These are phyloP conservation scores for Apamea monoglypha DNA, from an alignment of 2,888 invertebrate species.

Conservation along the genomic window DNA sequence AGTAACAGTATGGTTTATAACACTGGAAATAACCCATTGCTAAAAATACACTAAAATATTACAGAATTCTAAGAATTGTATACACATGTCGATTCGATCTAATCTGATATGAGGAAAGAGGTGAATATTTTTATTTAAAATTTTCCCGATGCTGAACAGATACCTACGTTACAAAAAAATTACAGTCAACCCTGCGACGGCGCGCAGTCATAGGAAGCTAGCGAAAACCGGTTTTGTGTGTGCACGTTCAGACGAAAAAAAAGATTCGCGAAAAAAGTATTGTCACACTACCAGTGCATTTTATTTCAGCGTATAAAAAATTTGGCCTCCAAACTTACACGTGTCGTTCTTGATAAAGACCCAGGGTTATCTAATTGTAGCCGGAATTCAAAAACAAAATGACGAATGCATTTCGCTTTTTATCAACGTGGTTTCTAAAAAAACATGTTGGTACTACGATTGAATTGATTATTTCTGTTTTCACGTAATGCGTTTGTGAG, in stretches of 20 bases:
- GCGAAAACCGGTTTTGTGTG: slow-evolving; percentile 30
- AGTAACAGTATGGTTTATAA: slow-evolving; percentile 1
- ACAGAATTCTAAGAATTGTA: slow-evolving; percentile 12
- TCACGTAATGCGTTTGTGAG: slow-evolving; percentile 39
- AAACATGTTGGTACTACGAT: slow-evolving; percentile 46
- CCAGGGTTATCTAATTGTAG: slow-evolving; percentile 72
- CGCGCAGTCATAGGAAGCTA: slow-evolving; percentile 13
- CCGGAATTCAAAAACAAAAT: slow-evolving; percentile 74
- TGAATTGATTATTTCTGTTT: slow-evolving; percentile 48
- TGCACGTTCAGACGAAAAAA: slow-evolving; percentile 36
- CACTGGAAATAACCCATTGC: background rate
- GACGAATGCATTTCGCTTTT: slow-evolving; percentile 78
- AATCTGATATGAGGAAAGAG: slow-evolving; percentile 17
- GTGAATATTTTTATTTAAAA: background rate
- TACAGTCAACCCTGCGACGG: slow-evolving; percentile 15
- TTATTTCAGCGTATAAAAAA: slow-evolving; percentile 59
- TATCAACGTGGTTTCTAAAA: slow-evolving; percentile 48
- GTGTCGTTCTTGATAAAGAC: slow-evolving; percentile 72
- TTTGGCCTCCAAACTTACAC: slow-evolving; percentile 74
- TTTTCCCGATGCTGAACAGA: background rate
- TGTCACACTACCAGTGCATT: slow-evolving; percentile 59
- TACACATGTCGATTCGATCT: slow-evolving; percentile 7
- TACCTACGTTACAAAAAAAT: background rate
- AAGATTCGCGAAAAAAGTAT: slow-evolving; percentile 11
- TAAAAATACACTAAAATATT: slow-evolving; percentile 20